Evolutionary conservation across 1,140 invertebrate genomes (phyloP).

Genomic region (Drosophila mauritiana): DNA sequence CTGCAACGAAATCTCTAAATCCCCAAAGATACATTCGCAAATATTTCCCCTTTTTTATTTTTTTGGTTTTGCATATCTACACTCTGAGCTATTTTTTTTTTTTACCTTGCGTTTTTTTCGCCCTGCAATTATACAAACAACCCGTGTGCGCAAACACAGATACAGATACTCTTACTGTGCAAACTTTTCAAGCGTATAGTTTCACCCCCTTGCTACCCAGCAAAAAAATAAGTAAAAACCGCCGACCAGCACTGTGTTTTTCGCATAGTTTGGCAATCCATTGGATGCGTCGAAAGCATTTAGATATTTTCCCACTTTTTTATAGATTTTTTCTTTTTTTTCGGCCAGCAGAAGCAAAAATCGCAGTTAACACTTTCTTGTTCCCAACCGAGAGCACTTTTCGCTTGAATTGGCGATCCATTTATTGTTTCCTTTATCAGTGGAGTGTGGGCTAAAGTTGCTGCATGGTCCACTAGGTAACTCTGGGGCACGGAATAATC

Average conservation of each 20-base stretch:
- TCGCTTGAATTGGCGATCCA: constrained; percentile 68
- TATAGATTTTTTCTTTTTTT: not conserved
- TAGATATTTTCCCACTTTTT: constrained; percentile 52
- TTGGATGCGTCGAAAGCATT: constrained; percentile 65
- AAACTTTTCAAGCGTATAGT: constrained; percentile 63
- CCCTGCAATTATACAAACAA: constrained; percentile 54
- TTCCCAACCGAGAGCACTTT: constrained; percentile 43
- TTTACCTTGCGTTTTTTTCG: constrained; percentile 23
- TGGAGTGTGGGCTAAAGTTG: constrained; percentile 1
- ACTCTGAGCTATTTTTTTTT: not conserved
- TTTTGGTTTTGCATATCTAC: constrained; percentile 2
- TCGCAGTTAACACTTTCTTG: constrained; percentile 28
- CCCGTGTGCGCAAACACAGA: constrained; percentile 13
- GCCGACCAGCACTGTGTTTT: constrained; percentile 7
- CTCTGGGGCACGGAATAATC: not conserved
- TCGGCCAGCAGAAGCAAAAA: constrained; percentile 51
- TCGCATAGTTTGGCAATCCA: constrained; percentile 66
- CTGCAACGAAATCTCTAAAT: not conserved
- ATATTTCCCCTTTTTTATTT: not conserved
- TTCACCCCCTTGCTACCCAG: not conserved
- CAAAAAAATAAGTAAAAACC: constrained; percentile 7
- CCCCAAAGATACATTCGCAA: constrained; percentile 14
- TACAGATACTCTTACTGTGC: constrained; percentile 27
- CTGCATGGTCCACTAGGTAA: not conserved
- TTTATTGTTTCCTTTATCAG: constrained; percentile 29